Percentiles rank a stretch among this genome's conserved stretches.
Conservation (phyloP, 2,888 invertebrate genomes). For the Rhagophthalmus giganteus region DNA sequence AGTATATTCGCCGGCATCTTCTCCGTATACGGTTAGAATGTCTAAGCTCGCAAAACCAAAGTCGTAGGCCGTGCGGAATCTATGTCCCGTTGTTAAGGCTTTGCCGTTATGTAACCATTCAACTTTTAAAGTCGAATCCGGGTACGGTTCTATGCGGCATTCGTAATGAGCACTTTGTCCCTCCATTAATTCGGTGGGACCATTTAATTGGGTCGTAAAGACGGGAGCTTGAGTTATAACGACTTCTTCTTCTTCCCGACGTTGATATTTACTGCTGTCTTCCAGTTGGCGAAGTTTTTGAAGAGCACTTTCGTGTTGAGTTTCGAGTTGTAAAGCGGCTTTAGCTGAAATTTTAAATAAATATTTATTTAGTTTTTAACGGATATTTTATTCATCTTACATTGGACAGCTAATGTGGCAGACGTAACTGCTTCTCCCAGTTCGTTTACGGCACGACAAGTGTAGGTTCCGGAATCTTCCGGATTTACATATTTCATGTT, state of each 20-base stretch:
- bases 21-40: slow-evolving; percentile 88
- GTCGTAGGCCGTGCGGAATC: slow-evolving; percentile 92
- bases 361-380: neutral
- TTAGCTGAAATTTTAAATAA: slow-evolving; percentile 63
- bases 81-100: slow-evolving; percentile 83
- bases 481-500: slow-evolving; percentile 94
- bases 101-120: slow-evolving; percentile 95
- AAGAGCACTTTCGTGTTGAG: slow-evolving; percentile 86
- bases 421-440: slow-evolving; percentile 94
- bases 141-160: slow-evolving; percentile 90
- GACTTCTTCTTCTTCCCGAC: slow-evolving; percentile 80
- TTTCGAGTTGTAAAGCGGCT: slow-evolving; percentile 83
- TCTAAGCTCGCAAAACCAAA: slow-evolving; percentile 97
- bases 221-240: slow-evolving; percentile 80
- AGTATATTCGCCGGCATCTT: slow-evolving; percentile 92
- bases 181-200: slow-evolving; percentile 82
- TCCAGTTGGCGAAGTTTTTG: slow-evolving; percentile 86
- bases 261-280: slow-evolving; percentile 76
- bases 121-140: slow-evolving; percentile 84
- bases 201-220: slow-evolving; percentile 84
- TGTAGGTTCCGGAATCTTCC: slow-evolving; percentile 96
- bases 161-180: slow-evolving; percentile 92
- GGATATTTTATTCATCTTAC: no score
- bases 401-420: slow-evolving; percentile 86
- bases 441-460: slow-evolving; percentile 89